Base-by-base conservation (phyloP, 2,113 vertebrate species). In the Carassius auratus region DNA sequence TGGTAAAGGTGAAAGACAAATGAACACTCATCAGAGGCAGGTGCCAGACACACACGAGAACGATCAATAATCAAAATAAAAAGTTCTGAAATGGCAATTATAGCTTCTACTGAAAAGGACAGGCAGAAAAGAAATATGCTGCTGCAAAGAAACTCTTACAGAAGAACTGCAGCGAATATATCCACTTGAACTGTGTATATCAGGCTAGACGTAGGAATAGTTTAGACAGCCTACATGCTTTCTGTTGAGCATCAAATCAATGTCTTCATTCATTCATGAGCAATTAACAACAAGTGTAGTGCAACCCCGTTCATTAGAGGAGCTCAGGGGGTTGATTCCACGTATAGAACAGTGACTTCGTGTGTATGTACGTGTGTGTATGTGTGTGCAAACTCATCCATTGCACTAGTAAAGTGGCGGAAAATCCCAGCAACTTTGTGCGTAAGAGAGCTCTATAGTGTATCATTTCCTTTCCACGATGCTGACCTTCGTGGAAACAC, bases 241-340 rank as follows among this genome's bases (percentile, higher is more conserved):
- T 71, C 64, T 73, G 30, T 36, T 81, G 23, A 52, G 45, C 62
- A 23, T 81, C 42, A 68, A 48, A 68, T 81, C 45, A 81, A 81
- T 68, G 79, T 21, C 12, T 68, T 50, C 61, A 69, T 83, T 83
- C 81, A 73, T 57, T 57, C 66, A n/a, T 57, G 81, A 83, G 50
- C 50, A 83, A 83, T 82, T 69, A 69, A 82, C 38, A 82, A 82
- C 23, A 68, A 33, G 62, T 68, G 79, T 68, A 68, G 62, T 15
- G 5, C 45, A 81, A 68, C 26, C 79, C 17, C 5, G 0, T 64
- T 81, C 61, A 81, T 81, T 66, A 64, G 55, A 23, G n/a, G 42
- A 81, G 61, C 61, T 52, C 61, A 8, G 38, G n/a, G 14, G 61
- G 21, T 26, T 61, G 14, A 76, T 55, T 55, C 30, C 23, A 38